Evolutionary conservation across 2,113 vertebrate species (phyloP), one percentile per base, ranked within the genome.

Genomic region (Ahaetulla prasina): DNA sequence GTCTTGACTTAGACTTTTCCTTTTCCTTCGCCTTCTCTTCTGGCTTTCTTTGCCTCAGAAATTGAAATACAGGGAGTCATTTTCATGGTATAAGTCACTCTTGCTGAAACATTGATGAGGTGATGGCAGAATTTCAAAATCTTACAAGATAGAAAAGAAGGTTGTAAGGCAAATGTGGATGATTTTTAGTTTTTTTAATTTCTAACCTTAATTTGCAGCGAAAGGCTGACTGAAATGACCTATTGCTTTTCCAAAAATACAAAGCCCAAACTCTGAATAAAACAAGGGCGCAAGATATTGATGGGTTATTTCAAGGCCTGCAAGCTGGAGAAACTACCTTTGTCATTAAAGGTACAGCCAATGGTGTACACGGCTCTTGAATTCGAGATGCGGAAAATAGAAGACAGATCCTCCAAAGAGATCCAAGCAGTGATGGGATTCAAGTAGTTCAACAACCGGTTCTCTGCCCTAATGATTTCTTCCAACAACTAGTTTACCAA

Each of bases 31-130:
- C 35, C 47, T 93, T 94, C 92, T 94, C 94, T 2, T 87, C 90
- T 92, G 93, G 57, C 92, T 85, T 54, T 27, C 88, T 43, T 94
- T 88, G 91, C 50, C 88, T 88, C 91, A 92, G 95, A 95, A 94
- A 96, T 93, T 85, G 93, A 95, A 94, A 93, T 86, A 45, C 89
- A 95, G 93, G 91, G 92, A 68, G 94, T 88, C 94, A 25, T 35
- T 23, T 93, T 45, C 25, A 2, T 52, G 47, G 43, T 50, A 30
- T 50, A 85, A n/a, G 53, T 94, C 89, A 86, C 88, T 94, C 45
- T 92, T 92, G 92, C 49, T 94, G 94, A 96, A 97, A 97, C 92
- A 96, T 97, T 97, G 95, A 95, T 94, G 96, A 93, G 93, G 92
- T 30, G 94, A 92, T 1, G 92, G 90, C 57, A 63, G 22, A 92